These are phyloP conservation scores for Ceratotherium simum DNA, from an alignment of 2,113 vertebrate species.

Conservation along the genomic window DNA sequence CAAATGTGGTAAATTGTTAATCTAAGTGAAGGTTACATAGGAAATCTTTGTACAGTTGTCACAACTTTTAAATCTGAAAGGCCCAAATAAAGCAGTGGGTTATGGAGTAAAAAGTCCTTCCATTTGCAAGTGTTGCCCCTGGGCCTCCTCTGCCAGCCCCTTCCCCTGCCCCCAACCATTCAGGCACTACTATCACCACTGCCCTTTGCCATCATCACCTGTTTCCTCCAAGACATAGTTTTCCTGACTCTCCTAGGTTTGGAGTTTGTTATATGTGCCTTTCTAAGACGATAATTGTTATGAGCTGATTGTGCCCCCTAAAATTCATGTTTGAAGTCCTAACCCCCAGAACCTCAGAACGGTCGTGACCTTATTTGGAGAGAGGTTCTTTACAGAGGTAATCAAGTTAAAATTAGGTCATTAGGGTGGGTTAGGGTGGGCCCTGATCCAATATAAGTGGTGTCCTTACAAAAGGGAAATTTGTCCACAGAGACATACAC, in stretches of 20 bases:
- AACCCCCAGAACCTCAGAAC: too few species aligned
- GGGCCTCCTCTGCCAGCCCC: background rate
- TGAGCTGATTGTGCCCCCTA: background rate
- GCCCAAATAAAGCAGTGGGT: background rate
- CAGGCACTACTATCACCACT: background rate
- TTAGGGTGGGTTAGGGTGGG: too few species aligned
- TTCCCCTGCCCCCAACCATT: background rate
- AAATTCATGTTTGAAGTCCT: too few species aligned
- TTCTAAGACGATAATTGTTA: background rate
- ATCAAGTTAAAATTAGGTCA: too few species aligned
- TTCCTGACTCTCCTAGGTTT: background rate
- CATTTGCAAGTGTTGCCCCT: background rate
- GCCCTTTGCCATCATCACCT: background rate
- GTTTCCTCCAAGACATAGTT: background rate
- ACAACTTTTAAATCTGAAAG: background rate
- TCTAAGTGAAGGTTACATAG: background rate
- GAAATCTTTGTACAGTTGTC: background rate
- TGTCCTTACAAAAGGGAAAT: too few species aligned
- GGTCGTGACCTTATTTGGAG: too few species aligned
- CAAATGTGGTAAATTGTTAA: too few species aligned
- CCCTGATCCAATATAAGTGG: too few species aligned
- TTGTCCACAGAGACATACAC: too few species aligned
- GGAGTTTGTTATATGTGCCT: background rate
- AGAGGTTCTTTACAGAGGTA: too few species aligned
- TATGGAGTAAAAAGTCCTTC: background rate